Evolutionary conservation across 2,888 invertebrate species (phyloP), one percentile per base, ranked within the genome.

Genomic region (Drosophila stalkeri): DNA sequence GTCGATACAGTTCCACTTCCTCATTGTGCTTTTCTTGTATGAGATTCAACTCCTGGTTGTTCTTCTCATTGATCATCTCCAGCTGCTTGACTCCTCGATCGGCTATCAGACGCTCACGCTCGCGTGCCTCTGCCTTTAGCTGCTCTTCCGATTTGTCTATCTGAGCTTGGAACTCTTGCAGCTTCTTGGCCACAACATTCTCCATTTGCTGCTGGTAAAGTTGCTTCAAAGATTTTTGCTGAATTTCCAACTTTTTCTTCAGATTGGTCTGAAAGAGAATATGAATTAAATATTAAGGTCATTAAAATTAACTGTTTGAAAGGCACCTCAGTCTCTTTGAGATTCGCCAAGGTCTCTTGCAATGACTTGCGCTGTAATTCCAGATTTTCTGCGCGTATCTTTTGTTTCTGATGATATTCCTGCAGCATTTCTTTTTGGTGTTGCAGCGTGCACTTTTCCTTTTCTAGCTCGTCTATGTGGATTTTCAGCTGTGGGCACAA

Each of bases 191-290:
- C 20, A 97, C 97, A 0, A 97, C 96, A 56, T 95, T 94, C 84
- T 97, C 97, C 14, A 97, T 94, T 93, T 97, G 97, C 77, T 95
- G 95, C 92, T 97, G 97, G 89, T 97, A 97, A 90, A 96, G 96
- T 43, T 94, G 94, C 81, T 96, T 95, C 18, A 97, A 92, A 71
- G 97, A 96, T 14, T 94, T 92, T 89, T 96, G 96, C 77, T 95
- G 95, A 1, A 94, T 92, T 71, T 95, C 95, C 0, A 95, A 91
- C 61, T 95, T 95, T 49, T 91, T 93, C 75, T 95, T 94, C 1
- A 95, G 89, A 2, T 90, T 90, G 27, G 93, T 93, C 95, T 95
- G 46, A 0, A 47, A 73, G 18, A 8, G 16, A 7, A 27, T 14
- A 3, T 39, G 8, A 2, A 27, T 46, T n/a, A 35, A 20, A 9